Percentiles rank a stretch among this genome's conserved stretches.
These are phyloP conservation scores for Orbicella faveolata DNA, from an alignment of 64 coral and sea anemone species.

Conservation along the genomic window DNA sequence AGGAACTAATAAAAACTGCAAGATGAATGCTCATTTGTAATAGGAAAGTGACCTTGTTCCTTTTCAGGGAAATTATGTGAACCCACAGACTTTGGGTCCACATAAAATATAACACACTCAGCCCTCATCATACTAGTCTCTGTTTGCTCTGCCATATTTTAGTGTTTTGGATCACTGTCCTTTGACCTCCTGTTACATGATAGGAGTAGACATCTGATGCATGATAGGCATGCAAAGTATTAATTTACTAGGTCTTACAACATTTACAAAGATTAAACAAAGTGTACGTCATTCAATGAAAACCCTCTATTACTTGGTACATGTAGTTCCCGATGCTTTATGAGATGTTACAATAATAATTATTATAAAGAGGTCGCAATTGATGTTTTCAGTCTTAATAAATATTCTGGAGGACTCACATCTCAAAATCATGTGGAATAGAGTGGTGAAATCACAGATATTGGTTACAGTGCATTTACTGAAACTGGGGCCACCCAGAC, in stretches of 20 bases:
- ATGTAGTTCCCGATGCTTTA: neutral
- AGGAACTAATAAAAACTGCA: neutral
- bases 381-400: neutral
- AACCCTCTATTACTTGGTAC: neutral
- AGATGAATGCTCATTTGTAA: constrained; percentile 43
- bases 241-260: neutral
- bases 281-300: neutral
- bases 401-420: too few species aligned
- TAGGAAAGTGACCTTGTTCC: constrained; percentile 48
- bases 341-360: too few species aligned
- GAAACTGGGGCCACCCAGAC: too few species aligned
- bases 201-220: neutral
- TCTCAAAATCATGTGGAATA: too few species aligned
- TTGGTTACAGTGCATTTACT: too few species aligned
- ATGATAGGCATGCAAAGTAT: neutral
- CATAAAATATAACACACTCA: constrained; percentile 46
- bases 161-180: constrained; percentile 6
- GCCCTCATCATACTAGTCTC: neutral
- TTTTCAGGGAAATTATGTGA: constrained; percentile 44
- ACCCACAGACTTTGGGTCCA: constrained; percentile 54
- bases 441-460: too few species aligned
- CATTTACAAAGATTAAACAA: neutral
- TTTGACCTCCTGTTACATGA: constrained; percentile 15
- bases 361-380: neutral
- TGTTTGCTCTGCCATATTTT: neutral